A percentile compares a stretch with the other conserved stretches of the same genome.
Evolutionary conservation across 1,140 invertebrate genomes (phyloP).

Genomic region (Homalodisca vitripennis): DNA sequence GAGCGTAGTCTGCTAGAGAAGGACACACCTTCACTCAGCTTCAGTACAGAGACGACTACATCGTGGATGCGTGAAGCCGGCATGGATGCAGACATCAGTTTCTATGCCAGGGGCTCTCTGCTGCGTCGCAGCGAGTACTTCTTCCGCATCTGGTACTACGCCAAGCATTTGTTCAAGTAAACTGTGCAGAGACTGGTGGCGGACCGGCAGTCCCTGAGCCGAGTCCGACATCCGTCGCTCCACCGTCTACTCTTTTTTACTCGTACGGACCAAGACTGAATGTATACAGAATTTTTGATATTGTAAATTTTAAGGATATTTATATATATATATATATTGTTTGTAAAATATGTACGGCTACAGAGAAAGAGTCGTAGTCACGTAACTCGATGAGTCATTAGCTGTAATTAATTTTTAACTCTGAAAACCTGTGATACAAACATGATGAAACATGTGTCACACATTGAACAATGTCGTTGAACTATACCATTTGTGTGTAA

Average conservation of each 20-base stretch:
- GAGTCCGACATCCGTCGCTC: background rate
- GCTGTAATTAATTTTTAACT: constrained; percentile 10
- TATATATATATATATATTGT: constrained; percentile 18
- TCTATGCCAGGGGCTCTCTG: constrained; percentile 78
- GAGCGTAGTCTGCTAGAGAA: constrained; percentile 52
- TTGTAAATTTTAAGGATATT: constrained; percentile 27
- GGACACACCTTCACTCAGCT: constrained; percentile 67
- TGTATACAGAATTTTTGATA: constrained; percentile 30
- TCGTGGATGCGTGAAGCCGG: constrained; percentile 88
- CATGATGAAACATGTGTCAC: constrained; percentile 5
- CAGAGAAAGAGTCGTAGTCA: constrained; percentile 5
- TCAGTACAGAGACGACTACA: constrained; percentile 88
- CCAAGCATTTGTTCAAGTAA: constrained; percentile 78
- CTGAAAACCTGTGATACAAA: constrained; percentile 16
- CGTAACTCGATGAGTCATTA: constrained; percentile 16
- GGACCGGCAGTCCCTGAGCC: constrained; percentile 16
- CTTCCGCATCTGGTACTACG: constrained; percentile 89
- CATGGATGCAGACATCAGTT: constrained; percentile 90
- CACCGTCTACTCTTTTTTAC: background rate
- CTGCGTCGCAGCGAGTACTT: constrained; percentile 88
- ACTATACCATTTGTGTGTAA: background rate
- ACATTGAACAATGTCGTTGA: constrained; percentile 1
- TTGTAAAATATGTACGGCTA: background rate
- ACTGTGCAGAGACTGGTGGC: background rate
- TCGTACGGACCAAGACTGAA: constrained; percentile 23